Evolutionary conservation across 2,888 invertebrate genomes (phyloP), one percentile per base, ranked within the genome.

Genomic region (Pollenia angustigena): DNA sequence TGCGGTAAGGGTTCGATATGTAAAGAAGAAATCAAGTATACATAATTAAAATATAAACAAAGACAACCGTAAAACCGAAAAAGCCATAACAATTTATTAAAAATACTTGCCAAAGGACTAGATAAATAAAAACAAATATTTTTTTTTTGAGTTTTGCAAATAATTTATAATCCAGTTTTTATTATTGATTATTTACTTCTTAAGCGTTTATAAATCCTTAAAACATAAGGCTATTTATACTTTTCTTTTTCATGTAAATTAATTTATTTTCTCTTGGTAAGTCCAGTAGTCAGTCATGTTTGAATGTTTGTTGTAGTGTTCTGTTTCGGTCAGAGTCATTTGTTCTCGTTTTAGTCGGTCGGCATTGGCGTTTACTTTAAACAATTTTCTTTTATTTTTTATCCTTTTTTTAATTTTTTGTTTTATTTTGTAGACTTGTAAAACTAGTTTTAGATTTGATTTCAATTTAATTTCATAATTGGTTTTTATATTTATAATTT

Each of bases 191-290:
- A 87, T 87, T 87, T 81, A 50, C 81, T 64, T 75, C 76, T 74
- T 76, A 85, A 85, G 87, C 85, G 81, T 75, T 85, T 80, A 85
- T 80, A 82, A 87, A 85, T 82, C 85, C 82, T 85, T 79, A 82
- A 44, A 74, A 79, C 75, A 82, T 85, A 85, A 85, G 79, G 76
- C 81, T 83, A 71, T 79, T 76, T 86, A 44, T 83, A 23, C 42
- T 74, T 18, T 58, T 32, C 69, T 58, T 23, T 60, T 68, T 8
- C 72, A 58, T 2, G 74, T 54, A 14, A 23, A 2, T 40, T 50
- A 66, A 7, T 64, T 64, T 16, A 10, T 75, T 46, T 32, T 75
- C 44, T 46, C 74, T 60, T 50, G 32, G n/a, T 76, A 16, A 64
- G 54, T 78, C 32, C 7, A 14, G 48, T 32, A 6, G 32, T 71